Base-by-base conservation (phyloP, 2,888 invertebrate species). In the Apamea monoglypha region DNA sequence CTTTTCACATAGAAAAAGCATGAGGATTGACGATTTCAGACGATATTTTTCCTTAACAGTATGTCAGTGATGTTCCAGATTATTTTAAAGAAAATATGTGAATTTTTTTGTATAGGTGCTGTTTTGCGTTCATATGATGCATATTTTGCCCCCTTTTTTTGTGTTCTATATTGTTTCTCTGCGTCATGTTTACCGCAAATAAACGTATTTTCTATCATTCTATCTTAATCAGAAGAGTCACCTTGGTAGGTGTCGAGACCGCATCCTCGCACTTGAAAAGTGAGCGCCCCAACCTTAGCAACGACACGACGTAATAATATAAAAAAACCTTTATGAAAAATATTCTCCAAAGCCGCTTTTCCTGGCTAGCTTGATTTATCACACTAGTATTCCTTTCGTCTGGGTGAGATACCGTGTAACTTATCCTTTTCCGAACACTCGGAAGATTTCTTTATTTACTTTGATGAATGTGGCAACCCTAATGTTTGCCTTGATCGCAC, bases 381-480 rank as follows among this genome's bases (percentile, higher is more conserved):
- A 25, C 36, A 25, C 44, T 63, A 59, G 21, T 77, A 64, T 76
- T 72, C 16, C 50, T 29, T 56, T n/a, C 36, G 21, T 36, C 36
- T 44, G 61, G n/a, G n/a, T 40, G n/a, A 50, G 47, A 80, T 72
- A 64, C 7, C 72, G 50, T 40, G 36, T 69, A 74, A 73, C 36
- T 70, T 70, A 70, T 74, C 36, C 47, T 70, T 64, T 81, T 64
- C 32, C 4, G 32, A 78, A 75, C 2, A 74, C 71, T 74, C 10
- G 0, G 16, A 53, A 76, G 66, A 71, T 16, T 32, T 74, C 12
- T 73, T 68, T 73, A 64, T 78, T 74, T 76, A 25, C 21, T 82
- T 74, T 78, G 74, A 76, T 74, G 36, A 61, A 76, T 85, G 68
- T 72, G 85, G 66, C 76, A 82, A 56, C 82, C 76, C 82, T 82